Conservation (phyloP, 2,113 vertebrate species). For the Telmatochromis bifrenatus region DNA sequence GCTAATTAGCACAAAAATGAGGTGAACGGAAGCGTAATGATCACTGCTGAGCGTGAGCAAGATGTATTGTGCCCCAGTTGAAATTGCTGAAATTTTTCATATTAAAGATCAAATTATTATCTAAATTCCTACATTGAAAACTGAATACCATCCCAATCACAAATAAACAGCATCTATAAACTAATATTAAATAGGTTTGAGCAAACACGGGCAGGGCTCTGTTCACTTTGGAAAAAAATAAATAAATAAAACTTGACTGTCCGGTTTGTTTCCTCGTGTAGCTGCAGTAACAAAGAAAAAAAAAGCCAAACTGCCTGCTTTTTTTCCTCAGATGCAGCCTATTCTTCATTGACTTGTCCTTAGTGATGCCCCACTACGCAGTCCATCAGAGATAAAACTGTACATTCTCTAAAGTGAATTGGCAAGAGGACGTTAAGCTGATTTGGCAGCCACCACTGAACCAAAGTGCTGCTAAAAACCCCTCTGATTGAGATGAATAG, state of each 20-base stretch:
- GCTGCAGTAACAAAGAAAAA: neutral
- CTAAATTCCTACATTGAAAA: neutral
- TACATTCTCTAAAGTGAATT: constrained; percentile 56
- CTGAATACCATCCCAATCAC: neutral
- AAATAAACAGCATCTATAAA: neutral
- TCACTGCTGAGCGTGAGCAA: neutral
- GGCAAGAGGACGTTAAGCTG: constrained; percentile 29
- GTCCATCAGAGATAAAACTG: constrained; percentile 42
- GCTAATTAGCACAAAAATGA: neutral
- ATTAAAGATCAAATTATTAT: neutral
- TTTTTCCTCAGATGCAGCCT: neutral
- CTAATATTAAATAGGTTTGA: neutral
- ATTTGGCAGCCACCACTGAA: constrained; percentile 43
- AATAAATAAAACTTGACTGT: neutral
- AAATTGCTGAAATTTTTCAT: neutral
- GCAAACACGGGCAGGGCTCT: neutral
- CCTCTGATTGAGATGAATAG: constrained; percentile 59
- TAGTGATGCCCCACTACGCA: constrained; percentile 1
- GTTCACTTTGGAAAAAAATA: neutral
- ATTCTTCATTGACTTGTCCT: constrained; percentile 33
- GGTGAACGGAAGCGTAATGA: neutral
- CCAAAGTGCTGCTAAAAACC: constrained; percentile 56
- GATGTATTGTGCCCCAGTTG: neutral
- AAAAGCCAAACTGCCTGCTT: neutral
- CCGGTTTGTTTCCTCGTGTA: neutral